phyloP scores from a whole-genome alignment of 2,113 vertebrate species.

The Sinocyclocheilus anophthalmus region DNA sequence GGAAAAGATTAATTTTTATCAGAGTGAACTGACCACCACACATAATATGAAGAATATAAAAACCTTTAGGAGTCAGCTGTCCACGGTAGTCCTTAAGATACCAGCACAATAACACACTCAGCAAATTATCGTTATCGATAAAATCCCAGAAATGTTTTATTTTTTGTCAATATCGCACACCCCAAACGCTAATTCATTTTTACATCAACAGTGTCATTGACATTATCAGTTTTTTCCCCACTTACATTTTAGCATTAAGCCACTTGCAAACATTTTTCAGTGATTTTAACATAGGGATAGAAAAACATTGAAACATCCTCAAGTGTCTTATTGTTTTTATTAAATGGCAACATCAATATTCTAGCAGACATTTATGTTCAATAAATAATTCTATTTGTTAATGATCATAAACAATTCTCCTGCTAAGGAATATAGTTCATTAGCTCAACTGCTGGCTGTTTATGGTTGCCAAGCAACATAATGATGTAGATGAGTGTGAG shows the following conservation, averaged over 20 bases:
- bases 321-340: neutral
- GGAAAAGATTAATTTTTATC: too few relatives aligned
- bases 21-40: too few relatives aligned
- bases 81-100: too few relatives aligned
- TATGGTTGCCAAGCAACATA: constrained; percentile 17
- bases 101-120: too few relatives aligned
- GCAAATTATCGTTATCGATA: too few relatives aligned
- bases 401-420: constrained; percentile 20
- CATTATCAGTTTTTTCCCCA: neutral
- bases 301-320: neutral
- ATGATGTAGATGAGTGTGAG: neutral
- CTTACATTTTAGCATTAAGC: neutral
- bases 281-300: neutral
- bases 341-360: constrained; percentile 5
- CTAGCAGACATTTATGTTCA: constrained; percentile 9
- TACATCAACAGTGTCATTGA: neutral
- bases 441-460: constrained; percentile 10
- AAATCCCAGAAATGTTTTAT: too few relatives aligned
- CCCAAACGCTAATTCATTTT: neutral
- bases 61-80: too few relatives aligned
- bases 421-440: neutral
- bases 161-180: too few relatives aligned
- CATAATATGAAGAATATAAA: too few relatives aligned
- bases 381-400: constrained; percentile 23
- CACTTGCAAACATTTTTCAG: too few relatives aligned